Conservation (phyloP, 2,797 vertebrate species). For the Cirrhinus molitorella region DNA sequence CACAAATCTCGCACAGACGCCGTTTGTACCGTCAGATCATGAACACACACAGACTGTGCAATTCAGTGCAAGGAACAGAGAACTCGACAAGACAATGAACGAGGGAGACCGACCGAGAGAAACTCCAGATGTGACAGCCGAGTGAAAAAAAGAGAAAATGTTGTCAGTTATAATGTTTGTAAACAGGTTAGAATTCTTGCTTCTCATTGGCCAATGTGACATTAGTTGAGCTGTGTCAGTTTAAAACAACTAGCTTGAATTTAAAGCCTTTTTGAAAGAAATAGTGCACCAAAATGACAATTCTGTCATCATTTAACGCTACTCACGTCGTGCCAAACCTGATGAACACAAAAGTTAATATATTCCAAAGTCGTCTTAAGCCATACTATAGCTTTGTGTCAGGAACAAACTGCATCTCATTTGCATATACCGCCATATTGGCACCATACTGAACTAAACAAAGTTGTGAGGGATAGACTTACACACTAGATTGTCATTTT, state of each 20-base stretch:
- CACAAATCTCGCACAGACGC: conserved; percentile 13
- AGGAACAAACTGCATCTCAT: background rate
- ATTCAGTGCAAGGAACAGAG: conserved; percentile 65
- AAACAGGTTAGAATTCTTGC: background rate
- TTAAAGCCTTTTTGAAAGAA: background rate
- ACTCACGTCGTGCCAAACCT: background rate
- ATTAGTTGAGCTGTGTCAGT: background rate
- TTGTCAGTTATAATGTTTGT: conserved; percentile 1
- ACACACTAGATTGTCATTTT: background rate
- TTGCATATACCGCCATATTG: background rate
- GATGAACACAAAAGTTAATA: background rate
- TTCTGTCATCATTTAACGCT: background rate
- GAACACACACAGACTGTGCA: conserved; percentile 65
- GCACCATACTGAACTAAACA: background rate
- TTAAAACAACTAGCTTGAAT: background rate
- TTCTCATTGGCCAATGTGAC: background rate
- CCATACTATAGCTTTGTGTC: background rate
- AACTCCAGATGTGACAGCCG: background rate
- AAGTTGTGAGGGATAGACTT: background rate
- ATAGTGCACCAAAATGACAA: background rate
- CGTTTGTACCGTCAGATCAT: conserved; percentile 11
- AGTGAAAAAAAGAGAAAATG: background rate
- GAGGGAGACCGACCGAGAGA: background rate
- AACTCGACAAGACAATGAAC: background rate
- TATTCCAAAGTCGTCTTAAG: background rate